Conservation (phyloP, 2,113 vertebrate species). For the Cricetomys ansorgei region DNA sequence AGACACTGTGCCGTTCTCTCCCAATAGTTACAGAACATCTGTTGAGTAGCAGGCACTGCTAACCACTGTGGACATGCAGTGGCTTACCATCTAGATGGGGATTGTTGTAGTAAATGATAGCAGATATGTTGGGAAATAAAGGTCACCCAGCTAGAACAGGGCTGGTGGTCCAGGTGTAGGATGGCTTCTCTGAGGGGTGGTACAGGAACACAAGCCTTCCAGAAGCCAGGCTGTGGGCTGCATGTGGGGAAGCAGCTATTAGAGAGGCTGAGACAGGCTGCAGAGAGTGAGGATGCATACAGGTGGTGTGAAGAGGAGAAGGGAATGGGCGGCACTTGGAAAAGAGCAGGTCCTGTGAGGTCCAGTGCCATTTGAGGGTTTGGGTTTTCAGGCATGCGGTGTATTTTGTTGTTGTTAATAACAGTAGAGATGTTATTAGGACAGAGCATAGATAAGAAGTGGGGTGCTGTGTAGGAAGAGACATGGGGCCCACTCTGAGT, state of each 20-base stretch:
- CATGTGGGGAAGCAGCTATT: fast-evolving
- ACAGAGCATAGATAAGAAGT: neutral
- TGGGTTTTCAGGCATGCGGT: neutral
- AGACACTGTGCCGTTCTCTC: neutral
- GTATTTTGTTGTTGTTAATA: neutral
- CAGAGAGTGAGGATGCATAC: neutral
- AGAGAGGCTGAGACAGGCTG: neutral
- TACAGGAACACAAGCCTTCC: neutral
- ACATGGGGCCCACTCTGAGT: neutral
- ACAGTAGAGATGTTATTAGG: neutral
- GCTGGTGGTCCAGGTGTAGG: neutral
- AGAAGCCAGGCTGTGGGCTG: neutral
- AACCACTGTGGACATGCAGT: neutral
- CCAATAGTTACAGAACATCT: neutral
- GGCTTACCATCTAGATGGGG: neutral
- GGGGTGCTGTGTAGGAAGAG: neutral
- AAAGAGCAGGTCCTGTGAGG: neutral
- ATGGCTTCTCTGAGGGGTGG: neutral
- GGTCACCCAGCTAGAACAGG: neutral
- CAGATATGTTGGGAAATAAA: neutral
- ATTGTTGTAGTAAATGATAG: neutral
- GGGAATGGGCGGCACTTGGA: fast-evolving
- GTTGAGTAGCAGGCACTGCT: neutral
- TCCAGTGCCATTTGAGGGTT: neutral
- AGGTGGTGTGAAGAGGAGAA: too few relatives aligned